Base-by-base conservation (phyloP, 2,888 invertebrate genomes). In the Polia nebulosa region DNA sequence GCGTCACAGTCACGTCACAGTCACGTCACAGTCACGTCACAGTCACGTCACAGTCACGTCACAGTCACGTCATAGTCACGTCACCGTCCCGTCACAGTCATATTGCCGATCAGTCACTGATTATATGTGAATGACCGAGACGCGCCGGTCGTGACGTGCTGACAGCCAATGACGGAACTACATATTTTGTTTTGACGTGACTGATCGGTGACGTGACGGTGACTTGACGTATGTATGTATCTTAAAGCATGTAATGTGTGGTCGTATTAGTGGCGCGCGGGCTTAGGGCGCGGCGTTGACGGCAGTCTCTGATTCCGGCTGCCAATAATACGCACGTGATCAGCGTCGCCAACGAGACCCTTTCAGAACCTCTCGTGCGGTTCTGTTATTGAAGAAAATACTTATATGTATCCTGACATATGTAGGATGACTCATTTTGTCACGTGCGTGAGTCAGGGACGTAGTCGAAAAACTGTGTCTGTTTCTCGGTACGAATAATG, bases 271-370 rank as follows among this genome's bases (percentile, higher is more conserved):
- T 85, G 84, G 84, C 81, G 76, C 57, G 53, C 62, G 75, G 76
- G 73, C 67, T 84, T 79, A 84, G 34, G 70, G 84, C 82, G 80
- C 84, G 85, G 84, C 86, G 90, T 91, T 89, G 92, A 91, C 90
- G 90, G 83, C 87, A 85, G 88, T 88, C 88, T 89, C 90, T 92
- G 91, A 91, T 91, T 92, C 92, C 90, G 87, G 87, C 89, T 92
- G 93, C 92, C 94, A 93, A 94, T 94, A 93, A 93, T 92, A 90
- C 91, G 93, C 89, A 94, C 94, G 94, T 93, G 94, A 90, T 85
- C 86, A 73, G 92, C 88, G 86, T 94, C 76, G 56, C 49, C 81
- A 88, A 87, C 83, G 73, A 78, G 73, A 66, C 84, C 84, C 84
- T 85, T 86, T 82, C 80, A 83, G 86, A 86, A 75, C 84, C 84